phyloP scores from a whole-genome alignment of 1,140 invertebrate species.

The Augochlora pura region DNA sequence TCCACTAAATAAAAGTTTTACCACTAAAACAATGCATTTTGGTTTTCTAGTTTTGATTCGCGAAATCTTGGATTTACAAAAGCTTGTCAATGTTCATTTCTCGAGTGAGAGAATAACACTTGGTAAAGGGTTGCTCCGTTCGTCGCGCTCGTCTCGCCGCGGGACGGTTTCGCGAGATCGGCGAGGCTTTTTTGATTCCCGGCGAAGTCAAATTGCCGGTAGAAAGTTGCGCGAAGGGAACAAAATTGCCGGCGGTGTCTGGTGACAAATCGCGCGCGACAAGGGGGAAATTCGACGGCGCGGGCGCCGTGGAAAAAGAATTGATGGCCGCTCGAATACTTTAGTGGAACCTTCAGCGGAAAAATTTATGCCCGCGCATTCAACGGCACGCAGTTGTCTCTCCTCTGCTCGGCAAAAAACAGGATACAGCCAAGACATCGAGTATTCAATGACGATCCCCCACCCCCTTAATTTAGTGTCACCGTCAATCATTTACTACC shows the following conservation, averaged over 20 bases:
- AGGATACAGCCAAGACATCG: not conserved
- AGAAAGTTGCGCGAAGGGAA: not conserved
- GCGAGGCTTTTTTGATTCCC: not conserved
- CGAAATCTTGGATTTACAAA: too few species aligned
- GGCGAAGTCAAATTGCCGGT: not conserved
- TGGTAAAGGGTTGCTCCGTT: too few species aligned
- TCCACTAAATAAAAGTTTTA: too few species aligned
- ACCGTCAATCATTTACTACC: not conserved
- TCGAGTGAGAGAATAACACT: too few species aligned
- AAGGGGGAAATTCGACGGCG: not conserved
- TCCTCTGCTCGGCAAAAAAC: not conserved
- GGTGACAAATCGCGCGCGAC: constrained; percentile 6
- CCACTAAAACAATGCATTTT: too few species aligned
- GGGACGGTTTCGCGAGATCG: not conserved
- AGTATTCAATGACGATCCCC: constrained; percentile 6
- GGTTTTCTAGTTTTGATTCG: too few species aligned
- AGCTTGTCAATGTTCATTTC: too few species aligned
- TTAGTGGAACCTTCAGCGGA: not conserved
- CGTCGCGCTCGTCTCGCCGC: not conserved
- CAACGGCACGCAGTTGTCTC: not conserved
- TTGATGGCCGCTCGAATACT: constrained; percentile 6
- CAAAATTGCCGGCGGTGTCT: not conserved
- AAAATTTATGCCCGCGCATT: not conserved
- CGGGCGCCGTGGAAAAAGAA: not conserved
- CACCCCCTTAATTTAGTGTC: not conserved